Evolutionary conservation across 2,797 vertebrate species (phyloP).

Genomic region (Lepilemur septentrionalis): DNA sequence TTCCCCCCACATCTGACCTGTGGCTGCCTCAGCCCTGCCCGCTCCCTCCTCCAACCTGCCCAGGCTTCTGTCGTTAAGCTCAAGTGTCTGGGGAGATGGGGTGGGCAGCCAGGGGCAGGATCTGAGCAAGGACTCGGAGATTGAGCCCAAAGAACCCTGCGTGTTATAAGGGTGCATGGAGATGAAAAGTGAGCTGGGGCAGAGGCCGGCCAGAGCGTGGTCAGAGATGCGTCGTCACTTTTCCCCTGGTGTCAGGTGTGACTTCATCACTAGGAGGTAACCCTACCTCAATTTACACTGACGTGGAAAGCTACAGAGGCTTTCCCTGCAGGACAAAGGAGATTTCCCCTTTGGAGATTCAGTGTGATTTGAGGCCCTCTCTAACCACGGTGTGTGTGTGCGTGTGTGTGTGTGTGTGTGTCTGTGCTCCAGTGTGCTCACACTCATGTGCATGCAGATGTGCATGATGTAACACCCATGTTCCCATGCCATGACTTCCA

Average conservation of each 20-base stretch:
- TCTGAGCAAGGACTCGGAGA: not conserved
- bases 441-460: accelerated
- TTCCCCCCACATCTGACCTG: not conserved
- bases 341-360: not conserved
- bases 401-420: too few species aligned
- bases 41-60: not conserved
- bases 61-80: not conserved
- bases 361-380: not conserved
- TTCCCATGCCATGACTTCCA: not conserved
- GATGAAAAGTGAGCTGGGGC: not conserved
- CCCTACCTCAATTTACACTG: not conserved
- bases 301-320: not conserved
- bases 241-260: not conserved
- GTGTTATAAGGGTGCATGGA: not conserved
- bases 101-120: not conserved
- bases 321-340: not conserved
- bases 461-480: not conserved
- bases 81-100: not conserved
- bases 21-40: not conserved
- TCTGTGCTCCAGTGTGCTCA: too few species aligned
- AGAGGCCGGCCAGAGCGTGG: too few species aligned
- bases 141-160: not conserved
- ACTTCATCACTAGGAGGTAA: not conserved
- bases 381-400: too few species aligned
- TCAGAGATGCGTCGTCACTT: not conserved